Conservation (phyloP, 2,797 vertebrate species). For the Arctocebus calabarensis region DNA sequence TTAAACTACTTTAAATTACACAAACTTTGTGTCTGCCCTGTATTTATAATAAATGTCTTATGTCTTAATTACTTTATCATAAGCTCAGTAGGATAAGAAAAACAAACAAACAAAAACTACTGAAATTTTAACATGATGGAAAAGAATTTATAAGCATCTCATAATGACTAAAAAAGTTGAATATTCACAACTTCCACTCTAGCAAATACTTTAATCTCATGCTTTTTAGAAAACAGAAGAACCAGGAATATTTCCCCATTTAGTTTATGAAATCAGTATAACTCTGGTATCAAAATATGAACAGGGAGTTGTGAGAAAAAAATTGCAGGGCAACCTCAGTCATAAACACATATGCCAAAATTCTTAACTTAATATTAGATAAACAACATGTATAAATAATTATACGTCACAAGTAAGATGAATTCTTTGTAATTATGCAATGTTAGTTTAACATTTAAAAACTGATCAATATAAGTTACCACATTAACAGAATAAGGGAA, state of each 20-base stretch:
- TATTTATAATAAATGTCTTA: not conserved
- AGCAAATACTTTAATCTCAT: not conserved
- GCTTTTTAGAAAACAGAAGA: slow-evolving; percentile 44
- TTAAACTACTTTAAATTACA: no score
- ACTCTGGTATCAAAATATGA: slow-evolving; percentile 34
- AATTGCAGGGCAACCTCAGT: not conserved
- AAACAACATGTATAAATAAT: not conserved
- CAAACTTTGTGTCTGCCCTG: no score
- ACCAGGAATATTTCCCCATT: not conserved
- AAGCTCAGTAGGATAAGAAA: not conserved
- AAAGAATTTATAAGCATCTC: not conserved
- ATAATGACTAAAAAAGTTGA: slow-evolving; percentile 12
- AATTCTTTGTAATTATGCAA: not conserved
- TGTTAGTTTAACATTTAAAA: slow-evolving; percentile 44
- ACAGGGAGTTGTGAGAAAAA: slow-evolving; percentile 19
- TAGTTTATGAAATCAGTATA: not conserved
- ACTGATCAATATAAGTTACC: slow-evolving; percentile 36
- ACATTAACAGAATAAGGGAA: not conserved
- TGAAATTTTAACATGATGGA: slow-evolving; percentile 4
- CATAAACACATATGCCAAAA: not conserved
- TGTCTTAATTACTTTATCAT: slow-evolving; percentile 13
- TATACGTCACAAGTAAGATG: not conserved
- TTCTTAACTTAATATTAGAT: slow-evolving; percentile 39
- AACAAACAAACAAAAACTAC: not conserved
- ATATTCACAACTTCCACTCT: slow-evolving; percentile 26